These are phyloP conservation scores for Apodemia zela DNA, from an alignment of 2,888 invertebrate genomes.

Conservation along the genomic window DNA sequence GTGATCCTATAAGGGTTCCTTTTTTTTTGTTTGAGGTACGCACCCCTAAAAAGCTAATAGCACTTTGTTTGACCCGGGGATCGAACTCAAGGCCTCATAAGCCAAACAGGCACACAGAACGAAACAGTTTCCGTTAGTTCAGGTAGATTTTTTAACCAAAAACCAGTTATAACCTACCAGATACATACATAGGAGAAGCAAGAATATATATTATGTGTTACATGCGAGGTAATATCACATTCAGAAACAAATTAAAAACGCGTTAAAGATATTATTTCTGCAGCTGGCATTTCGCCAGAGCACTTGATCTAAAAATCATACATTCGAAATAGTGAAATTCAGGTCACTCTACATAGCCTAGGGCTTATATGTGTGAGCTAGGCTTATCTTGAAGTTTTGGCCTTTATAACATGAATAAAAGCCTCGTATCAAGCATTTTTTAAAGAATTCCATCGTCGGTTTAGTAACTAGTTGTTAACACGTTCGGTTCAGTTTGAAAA, in stretches of 20 bases:
- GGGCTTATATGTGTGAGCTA: constrained; percentile 12
- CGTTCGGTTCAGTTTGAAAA: too few species aligned
- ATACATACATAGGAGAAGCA: too few species aligned
- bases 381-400: constrained; percentile 12
- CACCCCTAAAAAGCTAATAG: too few species aligned
- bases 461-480: not conserved
- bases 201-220: too few species aligned
- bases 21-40: too few species aligned
- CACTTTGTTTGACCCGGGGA: too few species aligned
- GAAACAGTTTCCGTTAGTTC: too few species aligned
- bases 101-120: too few species aligned
- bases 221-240: not conserved
- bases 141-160: too few species aligned
- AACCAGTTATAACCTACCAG: too few species aligned
- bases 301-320: constrained; percentile 26
- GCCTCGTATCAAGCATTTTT: not conserved
- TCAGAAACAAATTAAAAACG: constrained; percentile 10
- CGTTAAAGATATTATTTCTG: constrained; percentile 13
- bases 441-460: not conserved
- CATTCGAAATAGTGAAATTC: constrained; percentile 19
- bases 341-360: constrained; percentile 12
- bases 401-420: constrained; percentile 11
- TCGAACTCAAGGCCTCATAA: too few species aligned
- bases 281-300: constrained; percentile 26
- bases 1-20: too few species aligned